These are phyloP conservation scores for Melanotaenia maccullochi DNA, from an alignment of 2,797 vertebrate species.

Conservation along the genomic window DNA sequence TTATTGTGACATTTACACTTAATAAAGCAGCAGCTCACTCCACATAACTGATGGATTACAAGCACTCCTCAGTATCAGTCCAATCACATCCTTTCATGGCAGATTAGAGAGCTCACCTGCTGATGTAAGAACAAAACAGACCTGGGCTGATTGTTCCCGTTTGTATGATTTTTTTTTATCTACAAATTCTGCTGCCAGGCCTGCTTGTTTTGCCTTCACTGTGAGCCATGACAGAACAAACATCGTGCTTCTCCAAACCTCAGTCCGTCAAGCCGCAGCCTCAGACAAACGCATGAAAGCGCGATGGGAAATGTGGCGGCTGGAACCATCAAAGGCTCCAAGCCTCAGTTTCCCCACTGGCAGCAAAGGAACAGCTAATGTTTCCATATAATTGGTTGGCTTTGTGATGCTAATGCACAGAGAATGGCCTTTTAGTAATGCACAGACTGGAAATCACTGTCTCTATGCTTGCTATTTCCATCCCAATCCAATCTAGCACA, in stretches of 20 bases:
- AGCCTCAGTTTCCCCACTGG: constrained; percentile 23
- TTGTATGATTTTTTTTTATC: constrained; percentile 31
- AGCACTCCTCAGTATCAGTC: constrained; percentile 42
- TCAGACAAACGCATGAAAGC: constrained; percentile 36
- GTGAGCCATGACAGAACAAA: constrained; percentile 19
- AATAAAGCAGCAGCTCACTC: constrained; percentile 31
- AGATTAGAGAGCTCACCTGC: constrained; percentile 46
- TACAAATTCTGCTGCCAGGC: constrained; percentile 19
- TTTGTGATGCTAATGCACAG: constrained; percentile 65
- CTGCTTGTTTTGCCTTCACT: constrained; percentile 11
- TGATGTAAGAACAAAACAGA: constrained; percentile 35
- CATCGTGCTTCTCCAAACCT: constrained; percentile 9
- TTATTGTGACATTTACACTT: constrained; percentile 57
- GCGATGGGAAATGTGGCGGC: constrained; percentile 44
- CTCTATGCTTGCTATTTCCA: constrained; percentile 34
- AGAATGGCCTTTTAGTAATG: constrained; percentile 35
- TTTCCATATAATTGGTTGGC: constrained; percentile 57
- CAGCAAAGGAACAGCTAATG: constrained; percentile 34
- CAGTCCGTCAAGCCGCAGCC: constrained; percentile 24
- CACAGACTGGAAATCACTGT: constrained; percentile 26
- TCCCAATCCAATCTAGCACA: constrained; percentile 38
- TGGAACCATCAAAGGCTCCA: constrained; percentile 49
- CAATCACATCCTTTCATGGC: constrained; percentile 42
- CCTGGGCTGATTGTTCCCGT: constrained; percentile 20
- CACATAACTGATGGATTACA: constrained; percentile 45